phyloP scores from a whole-genome alignment of 2,888 invertebrate genomes.

The Apotomis turbidana region DNA sequence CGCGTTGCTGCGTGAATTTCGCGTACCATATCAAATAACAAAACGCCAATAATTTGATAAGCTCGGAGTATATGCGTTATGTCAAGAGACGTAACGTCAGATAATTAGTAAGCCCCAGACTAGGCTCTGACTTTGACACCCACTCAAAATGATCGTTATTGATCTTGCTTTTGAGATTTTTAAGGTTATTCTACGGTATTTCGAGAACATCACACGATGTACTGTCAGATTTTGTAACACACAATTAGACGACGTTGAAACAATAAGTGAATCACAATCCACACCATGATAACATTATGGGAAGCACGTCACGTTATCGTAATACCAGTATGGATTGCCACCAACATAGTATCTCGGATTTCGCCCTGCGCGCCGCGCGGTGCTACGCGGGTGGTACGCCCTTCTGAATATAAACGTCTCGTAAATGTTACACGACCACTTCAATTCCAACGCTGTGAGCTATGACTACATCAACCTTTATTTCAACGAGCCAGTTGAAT shows the following conservation, averaged over 20 bases:
- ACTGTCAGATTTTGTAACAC: no score
- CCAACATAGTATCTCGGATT: conserved; percentile 66
- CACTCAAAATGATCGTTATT: no score
- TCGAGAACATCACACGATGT: no score
- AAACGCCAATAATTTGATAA: no score
- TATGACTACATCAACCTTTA: conserved; percentile 42
- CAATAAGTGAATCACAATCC: background rate
- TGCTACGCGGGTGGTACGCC: conserved; percentile 75
- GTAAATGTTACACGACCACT: conserved; percentile 63
- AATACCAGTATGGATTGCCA: conserved; percentile 44
- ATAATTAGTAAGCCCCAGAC: no score
- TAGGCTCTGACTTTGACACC: no score
- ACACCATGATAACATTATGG: background rate
- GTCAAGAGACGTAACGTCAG: no score
- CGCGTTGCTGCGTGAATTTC: background rate
- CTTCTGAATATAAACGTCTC: conserved; percentile 72
- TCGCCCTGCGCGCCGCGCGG: conserved; percentile 60
- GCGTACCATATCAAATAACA: background rate
- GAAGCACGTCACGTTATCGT: conserved; percentile 44
- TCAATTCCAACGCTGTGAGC: conserved; percentile 52
- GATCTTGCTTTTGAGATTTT: no score
- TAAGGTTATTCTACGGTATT: no score
- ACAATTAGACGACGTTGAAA: background rate
- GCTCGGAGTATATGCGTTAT: no score
- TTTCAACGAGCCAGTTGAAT: conserved; percentile 30